Evolutionary conservation across 2,797 vertebrate genomes (phyloP), one percentile per base, ranked within the genome.

Genomic region (Mallotus villosus): DNA sequence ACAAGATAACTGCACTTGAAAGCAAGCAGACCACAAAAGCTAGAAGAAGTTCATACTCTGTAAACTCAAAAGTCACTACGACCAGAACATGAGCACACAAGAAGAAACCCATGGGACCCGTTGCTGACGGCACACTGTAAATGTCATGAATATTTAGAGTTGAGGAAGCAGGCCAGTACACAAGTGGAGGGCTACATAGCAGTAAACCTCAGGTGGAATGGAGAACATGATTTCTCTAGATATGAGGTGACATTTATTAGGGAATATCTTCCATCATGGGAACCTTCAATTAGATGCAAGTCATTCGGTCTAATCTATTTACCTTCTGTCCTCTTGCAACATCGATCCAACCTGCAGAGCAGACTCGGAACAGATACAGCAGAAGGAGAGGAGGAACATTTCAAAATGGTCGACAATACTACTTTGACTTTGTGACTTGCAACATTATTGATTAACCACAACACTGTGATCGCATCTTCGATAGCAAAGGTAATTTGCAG

Each of bases 181-280:
- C 58, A 51, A 24, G 21, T 19, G 21, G 46, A 27, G 41, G 55
- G 58, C 53, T 34, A 21, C 25, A 22, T 59, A 22, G 68, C 24
- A n/a, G 73, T 25, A n/a, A 53, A 62, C 41, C 16, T n/a, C 60
- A 63, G 27, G 49, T 63, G 58, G 16, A 53, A 8, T 21, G 37
- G 12, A 66, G 73, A 55, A 72, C 65, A 62, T 3, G 51, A 72
- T 58, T 72, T 67, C 71, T 66, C 62, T 74, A 61, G 53, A 79
- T 79, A 81, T 78, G 75, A 82, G 71, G 63, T 82, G 78, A 79
- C 75, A 82, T 85, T 83, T 82, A 85, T 73, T 74, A 71, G 34
- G 75, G 73, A 75, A 59, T 71, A 78, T 57, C 78, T 76, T 34
- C 32, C 62, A 53, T 72, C 62, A 77, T 53, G 71, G 65, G 71